These are phyloP conservation scores for Dynastes grantii DNA, from an alignment of 2,888 invertebrate genomes.

Conservation along the genomic window DNA sequence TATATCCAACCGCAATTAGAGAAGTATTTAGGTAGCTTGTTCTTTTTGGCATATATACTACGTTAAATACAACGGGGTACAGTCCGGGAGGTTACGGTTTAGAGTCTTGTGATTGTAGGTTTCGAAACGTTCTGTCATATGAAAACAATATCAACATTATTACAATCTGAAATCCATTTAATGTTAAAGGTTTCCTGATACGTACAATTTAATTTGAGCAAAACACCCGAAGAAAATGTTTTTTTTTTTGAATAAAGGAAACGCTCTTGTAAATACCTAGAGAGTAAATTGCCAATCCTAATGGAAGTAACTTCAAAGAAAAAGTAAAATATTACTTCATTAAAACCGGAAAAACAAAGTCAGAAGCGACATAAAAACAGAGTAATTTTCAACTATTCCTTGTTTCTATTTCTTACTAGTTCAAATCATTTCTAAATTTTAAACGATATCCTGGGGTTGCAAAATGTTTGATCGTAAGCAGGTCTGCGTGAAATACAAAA, in stretches of 20 bases:
- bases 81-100: too few species aligned
- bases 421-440: slow-evolving; percentile 29
- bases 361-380: slow-evolving; percentile 12
- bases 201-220: neutral
- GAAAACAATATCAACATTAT: too few species aligned
- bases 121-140: too few species aligned
- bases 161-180: too few species aligned
- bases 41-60: too few species aligned
- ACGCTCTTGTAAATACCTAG: slow-evolving; percentile 12
- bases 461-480: slow-evolving; percentile 28
- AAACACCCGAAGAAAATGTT: slow-evolving; percentile 3
- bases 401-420: slow-evolving; percentile 11
- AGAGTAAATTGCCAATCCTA: neutral
- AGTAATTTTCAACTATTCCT: slow-evolving; percentile 27
- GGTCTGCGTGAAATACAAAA: slow-evolving; percentile 25
- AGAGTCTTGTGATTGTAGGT: too few species aligned
- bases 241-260: neutral
- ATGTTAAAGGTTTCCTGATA: neutral
- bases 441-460: neutral
- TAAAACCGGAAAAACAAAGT: slow-evolving; percentile 28
- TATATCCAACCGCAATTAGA: too few species aligned
- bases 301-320: slow-evolving; percentile 18
- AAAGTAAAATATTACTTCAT: slow-evolving; percentile 20
- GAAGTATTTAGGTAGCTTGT: too few species aligned
- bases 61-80: too few species aligned